These are phyloP conservation scores for Lagopus muta DNA, from an alignment of 2,113 vertebrate species.

Conservation along the genomic window DNA sequence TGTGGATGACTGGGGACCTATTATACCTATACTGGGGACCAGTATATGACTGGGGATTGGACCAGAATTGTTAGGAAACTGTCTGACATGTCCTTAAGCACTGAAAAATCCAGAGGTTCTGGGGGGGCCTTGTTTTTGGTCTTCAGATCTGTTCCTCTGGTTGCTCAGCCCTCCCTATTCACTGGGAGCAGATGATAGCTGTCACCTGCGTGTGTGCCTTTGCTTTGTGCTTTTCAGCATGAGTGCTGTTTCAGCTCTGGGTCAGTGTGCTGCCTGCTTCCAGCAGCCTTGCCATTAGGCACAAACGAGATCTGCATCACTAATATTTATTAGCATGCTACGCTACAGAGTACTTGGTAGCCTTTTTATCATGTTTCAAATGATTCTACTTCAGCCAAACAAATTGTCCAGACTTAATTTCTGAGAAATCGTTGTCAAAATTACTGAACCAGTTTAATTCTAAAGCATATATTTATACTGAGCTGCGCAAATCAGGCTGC, in stretches of 20 bases:
- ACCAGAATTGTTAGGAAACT: neutral
- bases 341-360: neutral
- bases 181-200: neutral
- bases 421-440: constrained; percentile 76
- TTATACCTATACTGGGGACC: too few relatives aligned
- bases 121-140: too few relatives aligned
- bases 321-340: neutral
- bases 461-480: constrained; percentile 74
- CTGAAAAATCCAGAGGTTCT: neutral
- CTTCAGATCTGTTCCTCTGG: too few relatives aligned
- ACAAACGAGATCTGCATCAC: neutral
- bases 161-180: too few relatives aligned
- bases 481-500: constrained; percentile 54
- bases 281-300: neutral
- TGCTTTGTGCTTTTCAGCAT: neutral
- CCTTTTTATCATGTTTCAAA: constrained; percentile 68
- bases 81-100: neutral
- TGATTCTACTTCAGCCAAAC: constrained; percentile 67
- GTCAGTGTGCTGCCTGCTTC: constrained; percentile 23
- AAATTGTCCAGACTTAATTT: constrained; percentile 75
- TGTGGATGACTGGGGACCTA: neutral
- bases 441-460: constrained; percentile 77
- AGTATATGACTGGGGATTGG: too few relatives aligned
- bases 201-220: neutral
- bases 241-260: neutral